Evolutionary conservation across 1,140 invertebrate genomes (phyloP).

Genomic region (Heliconius eleuchia): DNA sequence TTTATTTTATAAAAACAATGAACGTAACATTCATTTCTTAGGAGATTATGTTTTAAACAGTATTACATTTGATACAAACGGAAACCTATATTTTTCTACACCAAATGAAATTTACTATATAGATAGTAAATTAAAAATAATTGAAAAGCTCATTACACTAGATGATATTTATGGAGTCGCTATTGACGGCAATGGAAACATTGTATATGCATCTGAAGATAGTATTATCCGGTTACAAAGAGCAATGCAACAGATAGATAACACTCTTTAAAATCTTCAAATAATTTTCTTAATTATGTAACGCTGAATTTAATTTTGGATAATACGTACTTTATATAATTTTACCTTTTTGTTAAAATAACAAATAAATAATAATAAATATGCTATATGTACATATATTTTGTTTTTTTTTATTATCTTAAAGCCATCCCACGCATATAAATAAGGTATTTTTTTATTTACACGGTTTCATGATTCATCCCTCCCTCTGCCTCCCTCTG

Average conservation of each 20-base stretch:
- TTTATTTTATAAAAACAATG: slow-evolving; percentile 38
- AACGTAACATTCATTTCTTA: slow-evolving; percentile 16
- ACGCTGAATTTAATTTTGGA: no score
- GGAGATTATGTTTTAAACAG: slow-evolving; percentile 48
- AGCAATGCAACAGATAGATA: background rate
- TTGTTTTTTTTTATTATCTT: no score
- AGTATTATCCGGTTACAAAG: slow-evolving; percentile 46
- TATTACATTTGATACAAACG: slow-evolving; percentile 48
- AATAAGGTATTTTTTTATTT: no score
- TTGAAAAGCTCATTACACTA: slow-evolving; percentile 33
- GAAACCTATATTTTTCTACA: slow-evolving; percentile 55
- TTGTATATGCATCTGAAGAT: slow-evolving; percentile 48
- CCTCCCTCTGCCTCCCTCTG: no score
- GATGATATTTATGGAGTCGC: slow-evolving; percentile 46
- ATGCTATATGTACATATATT: no score
- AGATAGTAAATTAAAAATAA: slow-evolving; percentile 36
- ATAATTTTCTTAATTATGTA: no score
- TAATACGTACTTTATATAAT: no score
- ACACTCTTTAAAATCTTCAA: no score
- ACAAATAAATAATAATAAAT: no score
- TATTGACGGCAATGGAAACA: slow-evolving; percentile 46
- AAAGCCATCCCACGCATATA: no score
- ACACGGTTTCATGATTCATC: no score
- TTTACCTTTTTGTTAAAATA: no score
- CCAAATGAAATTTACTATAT: slow-evolving; percentile 53